A percentile compares a stretch with the other conserved stretches of the same genome.
Evolutionary conservation across 2,113 vertebrate genomes (phyloP).

Genomic region (Larimichthys polyactis): DNA sequence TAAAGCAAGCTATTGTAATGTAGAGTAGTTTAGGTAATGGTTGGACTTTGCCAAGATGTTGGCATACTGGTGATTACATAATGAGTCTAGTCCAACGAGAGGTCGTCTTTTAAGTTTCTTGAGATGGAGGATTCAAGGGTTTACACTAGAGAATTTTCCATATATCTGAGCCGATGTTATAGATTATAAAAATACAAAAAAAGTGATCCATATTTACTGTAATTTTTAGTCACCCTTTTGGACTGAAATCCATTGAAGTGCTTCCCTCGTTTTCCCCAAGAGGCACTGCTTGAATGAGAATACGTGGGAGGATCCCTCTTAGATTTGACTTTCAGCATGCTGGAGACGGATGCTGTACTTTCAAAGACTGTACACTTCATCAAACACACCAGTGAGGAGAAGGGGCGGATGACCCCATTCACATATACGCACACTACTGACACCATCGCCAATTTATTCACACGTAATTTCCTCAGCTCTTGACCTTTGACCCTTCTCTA

Average conservation of each 20-base stretch:
- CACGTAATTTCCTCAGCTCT: slow-evolving; percentile 70
- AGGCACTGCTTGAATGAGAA: slow-evolving; percentile 37
- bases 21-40: no score
- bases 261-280: slow-evolving; percentile 38
- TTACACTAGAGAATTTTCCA: not conserved
- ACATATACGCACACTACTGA: slow-evolving; percentile 49
- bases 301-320: slow-evolving; percentile 40
- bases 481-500: slow-evolving; percentile 62
- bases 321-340: slow-evolving; percentile 36
- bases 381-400: slow-evolving; percentile 47
- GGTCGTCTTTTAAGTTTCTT: slow-evolving; percentile 1
- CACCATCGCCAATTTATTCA: slow-evolving; percentile 63
- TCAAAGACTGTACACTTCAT: slow-evolving; percentile 54
- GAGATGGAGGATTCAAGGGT: slow-evolving; percentile 13
- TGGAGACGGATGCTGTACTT: slow-evolving; percentile 36
- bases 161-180: slow-evolving; percentile 5
- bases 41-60: not conserved
- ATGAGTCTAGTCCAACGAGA: not conserved
- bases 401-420: slow-evolving; percentile 52
- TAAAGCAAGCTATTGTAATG: slow-evolving; percentile 3
- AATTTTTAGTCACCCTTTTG: slow-evolving; percentile 24
- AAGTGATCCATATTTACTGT: not conserved
- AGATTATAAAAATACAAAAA: not conserved
- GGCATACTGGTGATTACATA: not conserved
- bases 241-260: slow-evolving; percentile 43